Base-by-base conservation (phyloP, 2,888 invertebrate genomes). In the Andrena minutula region DNA sequence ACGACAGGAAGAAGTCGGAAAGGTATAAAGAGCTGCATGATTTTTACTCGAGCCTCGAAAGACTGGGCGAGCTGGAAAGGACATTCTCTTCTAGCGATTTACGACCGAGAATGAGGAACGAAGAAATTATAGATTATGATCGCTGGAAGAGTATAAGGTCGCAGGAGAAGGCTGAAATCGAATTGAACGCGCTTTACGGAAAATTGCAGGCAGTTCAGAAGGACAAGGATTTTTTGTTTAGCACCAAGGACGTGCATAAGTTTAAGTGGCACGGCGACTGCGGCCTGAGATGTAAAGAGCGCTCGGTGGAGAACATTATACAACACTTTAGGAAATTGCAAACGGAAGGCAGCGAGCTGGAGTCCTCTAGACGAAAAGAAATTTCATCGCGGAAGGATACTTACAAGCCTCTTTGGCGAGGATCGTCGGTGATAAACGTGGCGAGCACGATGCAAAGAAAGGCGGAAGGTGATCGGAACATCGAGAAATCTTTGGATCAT, bases 91-190 rank as follows among this genome's bases (percentile, higher is more conserved):
- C 95, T 0, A 95, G 95, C 61, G 96, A 97, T 89, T 94, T 97
- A 66, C 95, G 96, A 68, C 97, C 97, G 0, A 95, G 97, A 88
- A 95, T 96, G 87, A 96, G 95, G 93, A 97, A 97, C 90, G 96
- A 97, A 89, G 97, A 97, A 92, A 96, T 97, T 10, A 96, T 98
- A 81, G 98, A 98, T 94, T 98, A 97, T 92, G 98, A 98, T 86
- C 95, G 97, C 76, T 98, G 98, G 98, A 97, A 96, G 92, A 96
- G 96, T 93, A 95, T 98, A 28, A 95, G 98, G 72, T 95, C 95
- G 6, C 96, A 97, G 86, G 97, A 98, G 93, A 95, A 96, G 86
- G 98, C 98, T 0, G 97, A 98, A 93, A 96, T 96, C 88, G 98
- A 98, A 94, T 94, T 98, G 77, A 96, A 96, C 85, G 95, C 95